A percentile compares a stretch with the other conserved stretches of the same genome.
phyloP scores from a whole-genome alignment of 2,888 invertebrate genomes.

The Arenicola marina region DNA sequence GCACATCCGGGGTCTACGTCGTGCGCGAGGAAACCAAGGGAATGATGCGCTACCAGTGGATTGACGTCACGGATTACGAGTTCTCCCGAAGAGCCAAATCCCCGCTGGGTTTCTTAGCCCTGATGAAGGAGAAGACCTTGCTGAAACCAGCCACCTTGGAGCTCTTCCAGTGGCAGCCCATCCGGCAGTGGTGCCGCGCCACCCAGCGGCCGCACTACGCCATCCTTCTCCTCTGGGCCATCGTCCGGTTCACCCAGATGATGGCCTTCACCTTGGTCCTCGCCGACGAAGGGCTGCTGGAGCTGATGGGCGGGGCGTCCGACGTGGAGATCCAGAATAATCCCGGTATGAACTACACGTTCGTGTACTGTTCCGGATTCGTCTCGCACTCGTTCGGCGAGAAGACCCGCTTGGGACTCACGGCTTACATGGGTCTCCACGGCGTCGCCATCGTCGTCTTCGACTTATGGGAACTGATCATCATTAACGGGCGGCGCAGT shows the following conservation, averaged over 20 bases:
- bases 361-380: no score
- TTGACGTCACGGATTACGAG: slow-evolving; percentile 20
- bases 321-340: no score
- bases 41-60: slow-evolving; percentile 9
- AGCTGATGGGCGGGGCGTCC: no score
- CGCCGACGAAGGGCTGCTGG: no score
- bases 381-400: no score
- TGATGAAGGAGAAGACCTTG: not conserved
- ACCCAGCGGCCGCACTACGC: slow-evolving; percentile 5
- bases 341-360: no score
- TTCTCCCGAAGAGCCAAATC: slow-evolving; percentile 1
- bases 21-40: slow-evolving; percentile 4
- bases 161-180: not conserved
- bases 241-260: not conserved
- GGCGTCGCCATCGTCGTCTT: no score
- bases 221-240: slow-evolving; percentile 9
- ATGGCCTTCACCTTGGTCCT: no score
- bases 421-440: no score
- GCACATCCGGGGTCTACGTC: slow-evolving; percentile 15
- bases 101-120: slow-evolving; percentile 5
- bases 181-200: slow-evolving; percentile 10
- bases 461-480: no score
- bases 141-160: not conserved
- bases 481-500: no score
- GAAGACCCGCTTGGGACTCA: no score